Percentiles rank a stretch among this genome's conserved stretches.
phyloP scores from a whole-genome alignment of 2,113 vertebrate species.

The Pimephales promelas region DNA sequence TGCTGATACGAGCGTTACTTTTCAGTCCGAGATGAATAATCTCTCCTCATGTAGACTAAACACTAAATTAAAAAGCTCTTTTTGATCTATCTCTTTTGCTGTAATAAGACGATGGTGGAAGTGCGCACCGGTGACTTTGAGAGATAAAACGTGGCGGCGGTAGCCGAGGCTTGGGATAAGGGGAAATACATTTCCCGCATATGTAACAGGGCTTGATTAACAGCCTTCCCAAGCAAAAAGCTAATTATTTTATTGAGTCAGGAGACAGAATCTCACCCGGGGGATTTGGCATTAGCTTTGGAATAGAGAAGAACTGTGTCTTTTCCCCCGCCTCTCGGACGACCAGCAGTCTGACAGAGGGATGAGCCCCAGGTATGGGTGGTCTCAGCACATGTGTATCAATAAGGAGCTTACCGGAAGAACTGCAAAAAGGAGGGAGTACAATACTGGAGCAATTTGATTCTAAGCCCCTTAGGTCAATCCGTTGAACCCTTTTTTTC shows the following conservation, averaged over 20 bases:
- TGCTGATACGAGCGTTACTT: slow-evolving; percentile 72
- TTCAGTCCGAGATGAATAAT: slow-evolving; percentile 72
- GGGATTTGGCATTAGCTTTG: slow-evolving; percentile 76
- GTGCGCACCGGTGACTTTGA: slow-evolving; percentile 75
- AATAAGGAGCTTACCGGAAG: slow-evolving; percentile 80
- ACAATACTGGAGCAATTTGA: slow-evolving; percentile 79
- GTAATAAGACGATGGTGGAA: slow-evolving; percentile 37
- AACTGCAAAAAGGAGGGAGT: slow-evolving; percentile 77
- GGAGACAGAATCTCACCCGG: slow-evolving; percentile 73
- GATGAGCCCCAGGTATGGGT: slow-evolving; percentile 80
- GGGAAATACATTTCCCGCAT: slow-evolving; percentile 72
- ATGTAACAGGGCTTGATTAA: slow-evolving; percentile 80
- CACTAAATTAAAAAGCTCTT: slow-evolving; percentile 80
- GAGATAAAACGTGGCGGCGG: slow-evolving; percentile 74
- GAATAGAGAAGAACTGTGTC: slow-evolving; percentile 71
- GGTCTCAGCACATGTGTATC: slow-evolving; percentile 80
- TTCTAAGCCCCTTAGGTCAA: slow-evolving; percentile 79
- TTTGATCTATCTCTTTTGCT: slow-evolving; percentile 69
- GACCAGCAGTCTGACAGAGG: slow-evolving; percentile 61
- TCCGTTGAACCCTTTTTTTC: slow-evolving; percentile 71
- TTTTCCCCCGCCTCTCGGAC: slow-evolving; percentile 59
- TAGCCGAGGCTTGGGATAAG: slow-evolving; percentile 69
- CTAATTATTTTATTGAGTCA: slow-evolving; percentile 83
- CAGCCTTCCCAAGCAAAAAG: slow-evolving; percentile 70
- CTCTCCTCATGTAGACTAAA: slow-evolving; percentile 80